Conservation (phyloP, 2,797 vertebrate species). For the Mormyrus hasselquistii region DNA sequence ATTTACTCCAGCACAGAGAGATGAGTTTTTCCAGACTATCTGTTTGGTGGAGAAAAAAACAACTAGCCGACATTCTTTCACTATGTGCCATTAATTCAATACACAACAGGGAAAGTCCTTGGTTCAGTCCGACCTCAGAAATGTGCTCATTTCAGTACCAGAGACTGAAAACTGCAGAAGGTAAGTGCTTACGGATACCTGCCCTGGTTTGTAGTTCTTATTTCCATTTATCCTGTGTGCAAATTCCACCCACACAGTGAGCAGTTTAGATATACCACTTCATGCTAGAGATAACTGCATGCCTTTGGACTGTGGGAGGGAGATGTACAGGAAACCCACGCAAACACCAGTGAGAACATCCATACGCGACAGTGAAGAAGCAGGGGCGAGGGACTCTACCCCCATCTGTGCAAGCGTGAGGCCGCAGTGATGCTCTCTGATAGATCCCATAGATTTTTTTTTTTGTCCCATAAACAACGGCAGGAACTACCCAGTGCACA, state of each 20-base stretch:
- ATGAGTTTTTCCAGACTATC: not conserved
- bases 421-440: not conserved
- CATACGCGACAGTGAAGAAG: not conserved
- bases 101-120: not conserved
- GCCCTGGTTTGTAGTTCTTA: not conserved
- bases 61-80: not conserved
- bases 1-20: not conserved
- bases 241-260: not conserved
- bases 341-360: not conserved
- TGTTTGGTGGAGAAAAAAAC: not conserved
- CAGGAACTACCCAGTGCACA: not conserved
- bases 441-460: not conserved
- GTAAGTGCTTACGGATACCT: not conserved
- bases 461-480: not conserved
- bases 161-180: not conserved
- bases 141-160: not conserved
- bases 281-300: not conserved
- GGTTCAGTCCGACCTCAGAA: not conserved
- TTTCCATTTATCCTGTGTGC: not conserved
- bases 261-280: not conserved
- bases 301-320: not conserved
- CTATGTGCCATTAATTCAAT: not conserved
- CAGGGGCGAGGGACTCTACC: not conserved
- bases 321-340: not conserved
- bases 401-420: not conserved